phyloP scores from a whole-genome alignment of 2,797 vertebrate genomes.

The Pangasius djambal region DNA sequence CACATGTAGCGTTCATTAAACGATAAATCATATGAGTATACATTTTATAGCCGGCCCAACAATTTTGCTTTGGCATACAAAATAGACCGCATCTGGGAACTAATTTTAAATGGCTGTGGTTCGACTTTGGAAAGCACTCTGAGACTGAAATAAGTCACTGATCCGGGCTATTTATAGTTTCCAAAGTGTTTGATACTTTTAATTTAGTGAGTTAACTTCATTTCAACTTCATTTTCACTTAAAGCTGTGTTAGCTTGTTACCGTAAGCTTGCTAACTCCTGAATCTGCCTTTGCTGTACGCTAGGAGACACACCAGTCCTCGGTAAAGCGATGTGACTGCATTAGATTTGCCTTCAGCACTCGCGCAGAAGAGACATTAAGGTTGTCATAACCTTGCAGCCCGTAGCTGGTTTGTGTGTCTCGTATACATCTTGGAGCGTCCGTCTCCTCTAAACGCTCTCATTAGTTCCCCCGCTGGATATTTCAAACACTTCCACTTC shows the following conservation, averaged over 20 bases:
- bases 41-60: background rate
- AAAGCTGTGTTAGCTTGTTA: background rate
- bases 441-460: slow-evolving; percentile 60
- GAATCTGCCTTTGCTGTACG: background rate
- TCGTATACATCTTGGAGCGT: slow-evolving; percentile 46
- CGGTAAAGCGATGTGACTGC: slow-evolving; percentile 22
- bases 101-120: background rate
- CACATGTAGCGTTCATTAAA: background rate
- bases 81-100: background rate
- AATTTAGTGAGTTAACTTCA: background rate
- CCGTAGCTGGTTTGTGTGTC: slow-evolving; percentile 21
- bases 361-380: slow-evolving; percentile 17
- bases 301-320: background rate
- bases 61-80: background rate
- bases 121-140: no score
- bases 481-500: slow-evolving; percentile 79
- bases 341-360: slow-evolving; percentile 1
- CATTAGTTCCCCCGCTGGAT: slow-evolving; percentile 72
- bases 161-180: slow-evolving; percentile 32
- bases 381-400: slow-evolving; percentile 46
- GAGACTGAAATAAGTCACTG: background rate
- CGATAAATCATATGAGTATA: background rate
- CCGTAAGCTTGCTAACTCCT: background rate
- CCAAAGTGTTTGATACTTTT: background rate
- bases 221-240: background rate